Conservation (phyloP, 2,797 vertebrate genomes). For the Fistularia tabacaria region DNA sequence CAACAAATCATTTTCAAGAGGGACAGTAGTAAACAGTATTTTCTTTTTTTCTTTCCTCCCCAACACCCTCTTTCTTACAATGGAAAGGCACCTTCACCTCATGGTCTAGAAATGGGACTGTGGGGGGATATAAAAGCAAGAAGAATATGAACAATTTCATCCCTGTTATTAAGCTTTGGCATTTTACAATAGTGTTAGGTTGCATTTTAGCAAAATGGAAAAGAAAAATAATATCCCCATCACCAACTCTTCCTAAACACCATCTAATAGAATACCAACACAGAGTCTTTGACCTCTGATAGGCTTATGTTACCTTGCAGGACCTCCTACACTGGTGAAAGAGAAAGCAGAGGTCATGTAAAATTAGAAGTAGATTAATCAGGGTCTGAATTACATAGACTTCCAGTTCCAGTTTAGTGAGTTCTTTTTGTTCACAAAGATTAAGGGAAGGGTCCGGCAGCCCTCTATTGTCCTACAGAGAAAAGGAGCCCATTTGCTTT, state of each 20-base stretch:
- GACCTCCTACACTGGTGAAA: constrained; percentile 56
- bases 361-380: constrained; percentile 76
- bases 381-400: constrained; percentile 74
- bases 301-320: constrained; percentile 58
- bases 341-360: constrained; percentile 66
- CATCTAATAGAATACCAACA: constrained; percentile 29
- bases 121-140: constrained; percentile 6
- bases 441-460: constrained; percentile 76
- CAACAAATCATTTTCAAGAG: constrained; percentile 71
- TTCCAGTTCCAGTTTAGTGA: constrained; percentile 72
- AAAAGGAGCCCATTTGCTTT: constrained; percentile 80
- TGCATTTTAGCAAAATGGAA: too few species aligned
- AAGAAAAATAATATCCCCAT: too few species aligned
- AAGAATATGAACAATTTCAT: constrained; percentile 1
- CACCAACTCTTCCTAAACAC: not conserved
- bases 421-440: constrained; percentile 73
- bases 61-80: constrained; percentile 47
- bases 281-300: constrained; percentile 47
- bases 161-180: constrained; percentile 20
- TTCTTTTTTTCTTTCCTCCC: constrained; percentile 22
- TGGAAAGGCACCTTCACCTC: constrained; percentile 61
- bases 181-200: constrained; percentile 20
- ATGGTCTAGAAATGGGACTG: constrained; percentile 24
- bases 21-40: constrained; percentile 61
- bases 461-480: constrained; percentile 73